Conservation (phyloP, 2,113 vertebrate species). For the Dipodomys ordii region DNA sequence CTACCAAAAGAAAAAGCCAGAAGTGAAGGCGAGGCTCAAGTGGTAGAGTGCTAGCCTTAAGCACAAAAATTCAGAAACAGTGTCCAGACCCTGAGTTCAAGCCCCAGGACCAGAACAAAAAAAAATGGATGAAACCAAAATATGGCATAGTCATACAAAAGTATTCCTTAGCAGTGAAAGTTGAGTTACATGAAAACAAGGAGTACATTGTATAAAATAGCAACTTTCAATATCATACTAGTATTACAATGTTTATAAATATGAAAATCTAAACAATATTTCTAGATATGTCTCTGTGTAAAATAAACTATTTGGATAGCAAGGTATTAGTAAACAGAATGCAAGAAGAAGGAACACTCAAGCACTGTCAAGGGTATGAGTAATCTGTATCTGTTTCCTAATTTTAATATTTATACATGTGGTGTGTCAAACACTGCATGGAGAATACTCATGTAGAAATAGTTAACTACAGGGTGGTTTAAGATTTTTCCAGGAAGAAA, state of each 20-base stretch:
- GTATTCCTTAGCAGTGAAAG: background rate
- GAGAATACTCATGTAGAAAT: background rate
- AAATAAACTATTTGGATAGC: background rate
- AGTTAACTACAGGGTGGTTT: background rate
- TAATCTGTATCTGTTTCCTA: background rate
- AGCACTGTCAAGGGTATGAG: background rate
- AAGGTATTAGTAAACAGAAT: background rate
- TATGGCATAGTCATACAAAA: too few species aligned
- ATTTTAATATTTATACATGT: background rate
- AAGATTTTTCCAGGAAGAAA: constrained; percentile 5
- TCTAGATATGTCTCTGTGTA: background rate
- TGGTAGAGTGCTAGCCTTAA: too few species aligned
- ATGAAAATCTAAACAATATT: background rate
- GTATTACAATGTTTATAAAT: background rate
- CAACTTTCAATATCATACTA: background rate
- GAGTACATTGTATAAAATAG: background rate
- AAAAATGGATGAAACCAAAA: too few species aligned
- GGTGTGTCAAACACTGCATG: background rate
- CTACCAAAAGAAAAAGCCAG: too few species aligned
- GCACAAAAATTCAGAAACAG: too few species aligned
- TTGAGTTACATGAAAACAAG: background rate
- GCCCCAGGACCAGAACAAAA: too few species aligned
- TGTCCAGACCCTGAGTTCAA: too few species aligned
- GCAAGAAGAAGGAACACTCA: background rate
- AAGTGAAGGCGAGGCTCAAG: too few species aligned